Percentiles rank a stretch among this genome's conserved stretches.
These are phyloP conservation scores for Trichomycterus rosablanca DNA, from an alignment of 2,113 vertebrate genomes.

Conservation along the genomic window DNA sequence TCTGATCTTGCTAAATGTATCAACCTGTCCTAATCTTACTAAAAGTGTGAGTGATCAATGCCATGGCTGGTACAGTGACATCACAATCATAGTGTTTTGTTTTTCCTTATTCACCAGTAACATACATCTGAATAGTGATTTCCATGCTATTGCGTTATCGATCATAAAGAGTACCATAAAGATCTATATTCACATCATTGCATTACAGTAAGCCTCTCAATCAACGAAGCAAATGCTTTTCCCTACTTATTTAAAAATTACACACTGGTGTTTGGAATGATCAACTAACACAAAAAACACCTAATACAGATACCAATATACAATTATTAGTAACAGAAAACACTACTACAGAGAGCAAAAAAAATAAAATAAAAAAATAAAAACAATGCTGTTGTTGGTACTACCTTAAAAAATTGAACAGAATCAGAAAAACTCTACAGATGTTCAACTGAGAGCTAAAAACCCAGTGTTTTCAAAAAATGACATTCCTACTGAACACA, in stretches of 20 bases:
- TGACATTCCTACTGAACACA: slow-evolving; percentile 38
- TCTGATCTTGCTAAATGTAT: slow-evolving; percentile 14
- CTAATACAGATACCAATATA: slow-evolving; percentile 47
- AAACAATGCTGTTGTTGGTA: slow-evolving; percentile 43
- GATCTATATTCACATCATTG: slow-evolving; percentile 41
- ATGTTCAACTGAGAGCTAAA: slow-evolving; percentile 56
- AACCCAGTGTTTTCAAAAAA: slow-evolving; percentile 53
- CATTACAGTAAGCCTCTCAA: slow-evolving; percentile 11
- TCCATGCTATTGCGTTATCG: slow-evolving; percentile 32
- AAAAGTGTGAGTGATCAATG: slow-evolving; percentile 3
- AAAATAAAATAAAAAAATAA: slow-evolving; percentile 32
- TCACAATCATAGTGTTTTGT: slow-evolving; percentile 13
- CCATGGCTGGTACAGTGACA: slow-evolving; percentile 10
- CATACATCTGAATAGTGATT: slow-evolving; percentile 6
- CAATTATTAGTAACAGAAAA: slow-evolving; percentile 61
- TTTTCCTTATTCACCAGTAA: slow-evolving; percentile 7
- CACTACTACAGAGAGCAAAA: slow-evolving; percentile 29
- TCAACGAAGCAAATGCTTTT: slow-evolving; percentile 17
- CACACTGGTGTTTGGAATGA: slow-evolving; percentile 31
- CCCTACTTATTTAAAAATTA: slow-evolving; percentile 20
- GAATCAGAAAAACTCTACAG: slow-evolving; percentile 52
- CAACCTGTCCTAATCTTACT: neutral
- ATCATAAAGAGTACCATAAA: slow-evolving; percentile 36
- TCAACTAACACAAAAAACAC: slow-evolving; percentile 25
- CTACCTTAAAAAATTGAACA: slow-evolving; percentile 50